These are phyloP conservation scores for Lasius platythorax DNA, from an alignment of 2,888 invertebrate species.

Conservation along the genomic window DNA sequence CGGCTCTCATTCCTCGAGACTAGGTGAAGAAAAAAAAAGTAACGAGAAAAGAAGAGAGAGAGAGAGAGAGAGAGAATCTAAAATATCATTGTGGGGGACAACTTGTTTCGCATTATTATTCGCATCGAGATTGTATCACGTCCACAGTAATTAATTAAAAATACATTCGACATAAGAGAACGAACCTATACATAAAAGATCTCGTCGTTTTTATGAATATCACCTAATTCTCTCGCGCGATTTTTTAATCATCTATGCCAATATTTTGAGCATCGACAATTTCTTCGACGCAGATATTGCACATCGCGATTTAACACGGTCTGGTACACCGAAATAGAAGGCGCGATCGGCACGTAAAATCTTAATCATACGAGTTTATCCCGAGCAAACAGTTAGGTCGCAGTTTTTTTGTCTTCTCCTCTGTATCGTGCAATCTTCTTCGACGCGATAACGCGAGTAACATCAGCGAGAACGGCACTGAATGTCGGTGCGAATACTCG, in stretches of 20 bases:
- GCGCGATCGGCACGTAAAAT: neutral
- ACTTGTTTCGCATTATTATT: neutral
- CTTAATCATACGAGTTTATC: constrained; percentile 8
- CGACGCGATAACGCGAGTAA: neutral
- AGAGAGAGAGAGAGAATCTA: neutral
- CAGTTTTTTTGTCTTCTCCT: neutral
- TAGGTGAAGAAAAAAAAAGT: constrained; percentile 15
- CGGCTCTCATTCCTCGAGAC: constrained; percentile 63
- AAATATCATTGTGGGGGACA: neutral
- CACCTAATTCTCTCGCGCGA: neutral
- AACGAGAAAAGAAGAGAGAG: constrained; percentile 38
- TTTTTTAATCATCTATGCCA: too few relatives aligned
- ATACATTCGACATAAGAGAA: neutral
- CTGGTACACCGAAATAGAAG: constrained; percentile 16
- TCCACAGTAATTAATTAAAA: neutral
- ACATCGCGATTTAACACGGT: constrained; percentile 20
- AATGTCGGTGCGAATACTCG: neutral
- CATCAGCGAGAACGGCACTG: neutral
- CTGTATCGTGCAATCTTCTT: neutral
- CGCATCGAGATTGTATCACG: neutral
- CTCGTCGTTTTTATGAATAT: neutral
- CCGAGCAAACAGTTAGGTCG: neutral
- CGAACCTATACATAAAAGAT: neutral
- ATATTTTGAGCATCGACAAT: neutral
- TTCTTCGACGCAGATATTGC: neutral